phyloP scores from a whole-genome alignment of 2,113 vertebrate genomes.

The Rhea pennata region DNA sequence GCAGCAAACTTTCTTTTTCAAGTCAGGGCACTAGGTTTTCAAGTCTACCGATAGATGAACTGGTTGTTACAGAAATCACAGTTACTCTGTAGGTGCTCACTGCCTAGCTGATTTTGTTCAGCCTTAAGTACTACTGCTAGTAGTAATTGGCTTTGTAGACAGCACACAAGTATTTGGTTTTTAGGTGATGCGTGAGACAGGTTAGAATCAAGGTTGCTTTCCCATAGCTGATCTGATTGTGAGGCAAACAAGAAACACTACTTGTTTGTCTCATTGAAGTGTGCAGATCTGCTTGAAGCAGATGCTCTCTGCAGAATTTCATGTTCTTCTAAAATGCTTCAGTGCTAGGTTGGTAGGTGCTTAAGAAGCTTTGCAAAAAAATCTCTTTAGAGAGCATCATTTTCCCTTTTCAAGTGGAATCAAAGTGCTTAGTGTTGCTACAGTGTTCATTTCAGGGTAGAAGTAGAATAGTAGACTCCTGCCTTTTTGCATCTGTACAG shows the following conservation, averaged over 20 bases:
- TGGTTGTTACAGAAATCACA: background rate
- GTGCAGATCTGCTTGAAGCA: background rate
- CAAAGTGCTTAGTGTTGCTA: background rate
- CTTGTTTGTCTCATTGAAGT: background rate
- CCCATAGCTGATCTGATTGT: background rate
- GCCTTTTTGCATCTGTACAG: background rate
- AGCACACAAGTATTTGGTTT: background rate
- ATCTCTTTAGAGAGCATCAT: background rate
- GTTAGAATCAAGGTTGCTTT: background rate
- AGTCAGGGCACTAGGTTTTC: background rate
- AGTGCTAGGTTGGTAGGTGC: background rate
- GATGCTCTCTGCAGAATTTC: background rate
- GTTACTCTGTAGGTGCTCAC: background rate
- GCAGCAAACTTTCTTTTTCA: background rate
- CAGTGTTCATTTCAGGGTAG: background rate
- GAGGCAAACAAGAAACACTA: background rate
- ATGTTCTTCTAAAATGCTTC: background rate
- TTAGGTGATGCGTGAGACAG: background rate
- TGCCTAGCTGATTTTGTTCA: background rate
- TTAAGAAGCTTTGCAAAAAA: background rate
- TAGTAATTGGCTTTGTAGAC: background rate
- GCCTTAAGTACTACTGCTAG: background rate
- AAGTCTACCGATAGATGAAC: background rate
- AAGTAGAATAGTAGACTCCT: background rate
- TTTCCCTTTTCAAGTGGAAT: background rate